phyloP scores from a whole-genome alignment of 1,140 invertebrate species.

The Halictus rubicundus region DNA sequence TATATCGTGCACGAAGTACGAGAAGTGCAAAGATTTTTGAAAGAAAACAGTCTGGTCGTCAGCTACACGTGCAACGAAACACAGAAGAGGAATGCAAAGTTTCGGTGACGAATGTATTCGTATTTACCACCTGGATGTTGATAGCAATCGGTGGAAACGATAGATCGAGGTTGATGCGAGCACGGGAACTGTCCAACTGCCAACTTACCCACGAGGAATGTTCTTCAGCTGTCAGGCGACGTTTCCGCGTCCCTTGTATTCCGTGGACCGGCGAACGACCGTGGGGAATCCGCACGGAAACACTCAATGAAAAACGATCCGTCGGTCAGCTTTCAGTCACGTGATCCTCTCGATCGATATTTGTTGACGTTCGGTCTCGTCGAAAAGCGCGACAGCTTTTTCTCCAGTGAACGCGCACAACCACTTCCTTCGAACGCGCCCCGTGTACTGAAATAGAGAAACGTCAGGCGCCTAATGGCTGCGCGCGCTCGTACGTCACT shows the following conservation, averaged over 20 bases:
- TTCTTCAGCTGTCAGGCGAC: background rate
- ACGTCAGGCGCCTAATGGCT: constrained; percentile 12
- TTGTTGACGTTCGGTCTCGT: background rate
- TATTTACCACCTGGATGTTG: background rate
- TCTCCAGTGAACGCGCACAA: constrained; percentile 8
- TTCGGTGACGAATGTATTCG: background rate
- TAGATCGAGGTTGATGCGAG: background rate
- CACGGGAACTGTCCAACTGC: background rate
- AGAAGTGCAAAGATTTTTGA: no score
- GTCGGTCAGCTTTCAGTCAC: background rate
- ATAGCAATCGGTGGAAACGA: background rate
- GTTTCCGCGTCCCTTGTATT: background rate
- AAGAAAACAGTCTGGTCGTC: no score
- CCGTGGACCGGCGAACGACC: background rate
- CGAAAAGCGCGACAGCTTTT: constrained; percentile 11
- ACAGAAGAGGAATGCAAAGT: no score
- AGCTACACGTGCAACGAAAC: no score
- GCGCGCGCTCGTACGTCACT: constrained; percentile 32
- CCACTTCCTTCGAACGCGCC: constrained; percentile 49
- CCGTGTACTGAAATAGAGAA: constrained; percentile 47
- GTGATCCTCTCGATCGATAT: constrained; percentile 13
- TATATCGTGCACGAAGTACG: no score
- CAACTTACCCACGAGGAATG: constrained; percentile 39
- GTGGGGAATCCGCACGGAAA: background rate
- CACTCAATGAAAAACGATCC: background rate